Conservation (phyloP, 2,113 vertebrate genomes). For the Heterocephalus glaber region DNA sequence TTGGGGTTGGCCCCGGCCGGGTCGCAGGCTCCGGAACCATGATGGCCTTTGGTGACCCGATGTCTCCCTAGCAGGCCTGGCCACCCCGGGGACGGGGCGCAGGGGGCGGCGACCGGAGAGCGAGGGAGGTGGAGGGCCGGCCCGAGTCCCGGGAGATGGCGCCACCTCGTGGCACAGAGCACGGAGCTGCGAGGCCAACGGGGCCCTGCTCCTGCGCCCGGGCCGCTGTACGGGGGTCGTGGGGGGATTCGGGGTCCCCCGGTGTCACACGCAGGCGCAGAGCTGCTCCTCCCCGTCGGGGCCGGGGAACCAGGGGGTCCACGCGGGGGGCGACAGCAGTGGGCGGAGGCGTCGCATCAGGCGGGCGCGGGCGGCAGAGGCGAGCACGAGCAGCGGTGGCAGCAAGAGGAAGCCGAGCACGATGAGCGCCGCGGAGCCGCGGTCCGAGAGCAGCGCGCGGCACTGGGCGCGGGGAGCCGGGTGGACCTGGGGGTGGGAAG, state of each 20-base stretch:
- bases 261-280: slow-evolving; percentile 55
- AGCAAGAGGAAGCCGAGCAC: slow-evolving; percentile 96
- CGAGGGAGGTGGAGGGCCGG: neutral
- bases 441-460: slow-evolving; percentile 92
- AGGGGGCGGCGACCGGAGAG: fast-evolving
- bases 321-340: slow-evolving; percentile 87
- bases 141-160: neutral
- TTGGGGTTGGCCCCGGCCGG: no score
- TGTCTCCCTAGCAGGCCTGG: neutral
- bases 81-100: no score
- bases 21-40: neutral
- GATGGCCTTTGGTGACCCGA: neutral
- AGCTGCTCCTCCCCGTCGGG: slow-evolving; percentile 9
- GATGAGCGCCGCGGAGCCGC: slow-evolving; percentile 95
- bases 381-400: slow-evolving; percentile 94
- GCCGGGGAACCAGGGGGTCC: slow-evolving; percentile 77
- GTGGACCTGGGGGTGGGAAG: slow-evolving; percentile 87
- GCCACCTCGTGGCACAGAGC: slow-evolving; percentile 44
- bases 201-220: no score
- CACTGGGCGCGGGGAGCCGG: slow-evolving; percentile 88
- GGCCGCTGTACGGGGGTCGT: no score
- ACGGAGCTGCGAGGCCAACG: neutral
- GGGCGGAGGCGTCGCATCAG: slow-evolving; percentile 89
- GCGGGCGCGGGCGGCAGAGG: slow-evolving; percentile 91
- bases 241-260: neutral